Conservation (phyloP, 2,797 vertebrate genomes). For the Gymnoscopelus microlampas region DNA sequence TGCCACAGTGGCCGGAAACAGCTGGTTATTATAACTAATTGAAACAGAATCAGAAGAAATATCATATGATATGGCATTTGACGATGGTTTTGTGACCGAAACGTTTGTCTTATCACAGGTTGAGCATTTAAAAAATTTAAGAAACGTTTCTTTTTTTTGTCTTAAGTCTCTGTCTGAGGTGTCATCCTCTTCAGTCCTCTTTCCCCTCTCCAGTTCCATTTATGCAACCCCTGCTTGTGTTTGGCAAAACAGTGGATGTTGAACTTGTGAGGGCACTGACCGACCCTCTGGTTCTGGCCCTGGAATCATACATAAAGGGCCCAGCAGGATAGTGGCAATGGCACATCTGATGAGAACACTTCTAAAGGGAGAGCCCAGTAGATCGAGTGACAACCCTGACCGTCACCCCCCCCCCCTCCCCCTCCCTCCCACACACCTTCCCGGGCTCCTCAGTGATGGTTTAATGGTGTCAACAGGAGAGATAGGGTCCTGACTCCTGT, state of each 20-base stretch:
- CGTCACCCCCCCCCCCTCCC: background rate
- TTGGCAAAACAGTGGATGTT: conserved; percentile 65
- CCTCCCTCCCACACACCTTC: conserved; percentile 35
- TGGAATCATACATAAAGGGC: conserved; percentile 69
- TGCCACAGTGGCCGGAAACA: no score
- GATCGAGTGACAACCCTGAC: conserved; percentile 70
- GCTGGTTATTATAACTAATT: no score
- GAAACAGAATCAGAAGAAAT: no score
- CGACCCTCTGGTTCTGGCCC: conserved; percentile 45
- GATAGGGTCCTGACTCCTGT: conserved; percentile 77
- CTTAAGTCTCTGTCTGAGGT: no score
- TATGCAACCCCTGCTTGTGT: conserved; percentile 48
- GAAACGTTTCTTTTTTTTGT: no score
- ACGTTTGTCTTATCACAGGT: no score
- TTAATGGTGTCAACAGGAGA: conserved; percentile 79
- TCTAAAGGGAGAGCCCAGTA: conserved; percentile 73
- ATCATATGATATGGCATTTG: no score
- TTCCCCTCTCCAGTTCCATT: no score
- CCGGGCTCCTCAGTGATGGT: conserved; percentile 67
- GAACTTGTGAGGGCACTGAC: conserved; percentile 51
- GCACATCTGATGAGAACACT: conserved; percentile 33
- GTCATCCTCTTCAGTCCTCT: no score
- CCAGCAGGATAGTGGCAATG: conserved; percentile 55
- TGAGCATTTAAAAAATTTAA: no score
- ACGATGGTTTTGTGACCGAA: no score